Conservation (phyloP, 2,797 vertebrate genomes). For the Knipowitschia caucasica region DNA sequence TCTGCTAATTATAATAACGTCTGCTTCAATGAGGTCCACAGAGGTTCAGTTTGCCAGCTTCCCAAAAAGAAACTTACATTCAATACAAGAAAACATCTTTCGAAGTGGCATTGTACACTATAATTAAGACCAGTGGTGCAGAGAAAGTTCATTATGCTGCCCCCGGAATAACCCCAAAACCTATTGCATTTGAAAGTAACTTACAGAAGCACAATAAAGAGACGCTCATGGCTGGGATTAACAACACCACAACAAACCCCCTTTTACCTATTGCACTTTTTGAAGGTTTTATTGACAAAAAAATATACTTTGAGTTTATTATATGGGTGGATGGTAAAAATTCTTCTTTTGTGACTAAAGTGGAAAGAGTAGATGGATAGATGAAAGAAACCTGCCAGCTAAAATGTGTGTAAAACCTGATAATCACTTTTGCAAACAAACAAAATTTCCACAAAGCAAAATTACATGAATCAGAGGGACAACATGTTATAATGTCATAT, state of each 20-base stretch:
- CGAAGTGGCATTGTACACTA: conserved; percentile 28
- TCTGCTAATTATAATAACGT: conserved; percentile 9
- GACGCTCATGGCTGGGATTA: conserved; percentile 33
- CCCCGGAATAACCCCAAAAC: conserved; percentile 36
- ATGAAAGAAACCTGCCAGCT: no score
- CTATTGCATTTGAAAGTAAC: conserved; percentile 46
- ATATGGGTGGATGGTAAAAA: no score
- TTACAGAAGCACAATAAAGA: conserved; percentile 13
- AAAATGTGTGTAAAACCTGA: no score
- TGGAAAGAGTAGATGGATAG: no score
- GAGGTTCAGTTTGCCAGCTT: not conserved
- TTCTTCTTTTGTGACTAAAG: no score
- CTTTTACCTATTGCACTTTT: conserved; percentile 9
- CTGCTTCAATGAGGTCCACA: conserved; percentile 9
- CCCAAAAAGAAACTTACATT: conserved; percentile 17
- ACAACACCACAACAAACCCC: conserved; percentile 26
- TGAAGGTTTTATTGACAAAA: conserved; percentile 28
- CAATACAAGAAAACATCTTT: conserved; percentile 26
- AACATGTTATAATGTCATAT: no score
- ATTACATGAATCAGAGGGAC: no score
- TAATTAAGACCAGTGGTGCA: conserved; percentile 33
- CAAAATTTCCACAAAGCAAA: no score
- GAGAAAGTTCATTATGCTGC: conserved; percentile 22
- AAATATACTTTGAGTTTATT: not conserved
- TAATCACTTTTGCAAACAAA: no score